A percentile compares a stretch with the other conserved stretches of the same genome.
phyloP scores from a whole-genome alignment of 2,113 vertebrate species.

The Herpetotheres cachinnans region DNA sequence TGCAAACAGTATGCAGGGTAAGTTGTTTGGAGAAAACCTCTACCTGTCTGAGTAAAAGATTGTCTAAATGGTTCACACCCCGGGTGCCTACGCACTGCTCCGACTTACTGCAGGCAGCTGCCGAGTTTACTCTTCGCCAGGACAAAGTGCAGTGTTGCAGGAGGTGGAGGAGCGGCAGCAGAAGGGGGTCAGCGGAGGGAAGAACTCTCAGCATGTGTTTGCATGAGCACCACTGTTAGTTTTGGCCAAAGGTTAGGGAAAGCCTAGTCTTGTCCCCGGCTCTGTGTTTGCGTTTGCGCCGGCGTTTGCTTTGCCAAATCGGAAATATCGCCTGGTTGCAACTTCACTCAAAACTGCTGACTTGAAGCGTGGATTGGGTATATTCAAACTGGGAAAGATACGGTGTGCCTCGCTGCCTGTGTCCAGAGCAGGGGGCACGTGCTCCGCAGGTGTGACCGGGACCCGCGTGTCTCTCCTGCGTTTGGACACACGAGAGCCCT shows the following conservation, averaged over 20 bases:
- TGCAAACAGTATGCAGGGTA: background rate
- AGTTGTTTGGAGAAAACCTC: background rate
- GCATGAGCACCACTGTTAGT: background rate
- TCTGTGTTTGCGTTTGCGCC: background rate
- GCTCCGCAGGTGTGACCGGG: background rate
- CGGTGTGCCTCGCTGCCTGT: background rate
- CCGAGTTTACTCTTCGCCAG: background rate
- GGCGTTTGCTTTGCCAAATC: background rate
- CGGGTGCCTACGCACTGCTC: background rate
- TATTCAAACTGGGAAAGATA: background rate
- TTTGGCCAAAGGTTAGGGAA: background rate
- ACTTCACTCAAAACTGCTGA: background rate
- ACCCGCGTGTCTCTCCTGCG: fast-evolving
- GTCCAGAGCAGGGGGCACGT: background rate
- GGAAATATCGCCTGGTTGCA: background rate
- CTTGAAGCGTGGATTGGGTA: background rate
- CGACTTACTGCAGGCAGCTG: background rate
- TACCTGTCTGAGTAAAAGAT: background rate
- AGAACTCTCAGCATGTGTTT: background rate
- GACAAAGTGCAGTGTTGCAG: background rate
- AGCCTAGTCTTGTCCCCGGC: fast-evolving
- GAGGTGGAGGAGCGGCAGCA: background rate
- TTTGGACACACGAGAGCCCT: background rate
- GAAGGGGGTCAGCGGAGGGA: background rate
- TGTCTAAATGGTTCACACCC: background rate